phyloP scores from a whole-genome alignment of 2,888 invertebrate genomes.

The Tachina fera region DNA sequence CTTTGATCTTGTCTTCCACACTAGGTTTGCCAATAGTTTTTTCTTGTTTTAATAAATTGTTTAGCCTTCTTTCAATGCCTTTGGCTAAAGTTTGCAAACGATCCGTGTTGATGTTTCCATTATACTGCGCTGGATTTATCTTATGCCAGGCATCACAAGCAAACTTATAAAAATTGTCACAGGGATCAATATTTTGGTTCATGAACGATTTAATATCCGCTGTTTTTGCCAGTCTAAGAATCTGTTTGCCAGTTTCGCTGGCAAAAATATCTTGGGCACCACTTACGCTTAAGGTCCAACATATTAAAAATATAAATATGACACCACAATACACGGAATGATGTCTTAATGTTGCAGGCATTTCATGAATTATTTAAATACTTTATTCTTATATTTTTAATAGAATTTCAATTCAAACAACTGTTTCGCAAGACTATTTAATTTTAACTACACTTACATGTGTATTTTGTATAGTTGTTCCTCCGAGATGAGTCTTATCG shows the following conservation, averaged over 20 bases:
- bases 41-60: constrained; percentile 68
- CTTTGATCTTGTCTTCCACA: constrained; percentile 75
- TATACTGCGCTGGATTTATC: constrained; percentile 77
- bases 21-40: constrained; percentile 4
- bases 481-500: constrained; percentile 47
- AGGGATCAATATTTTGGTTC: constrained; percentile 88
- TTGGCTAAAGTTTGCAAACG: constrained; percentile 74
- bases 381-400: neutral
- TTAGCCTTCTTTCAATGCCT: constrained; percentile 75
- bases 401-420: constrained; percentile 15
- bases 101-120: constrained; percentile 73
- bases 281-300: neutral
- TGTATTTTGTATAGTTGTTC: neutral
- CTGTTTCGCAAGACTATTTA: constrained; percentile 46
- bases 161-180: constrained; percentile 92
- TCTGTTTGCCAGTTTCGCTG: constrained; percentile 79
- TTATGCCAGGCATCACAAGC: constrained; percentile 92
- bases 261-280: constrained; percentile 68
- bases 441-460: constrained; percentile 24
- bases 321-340: constrained; percentile 2
- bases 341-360: constrained; percentile 36
- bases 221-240: constrained; percentile 86
- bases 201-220: constrained; percentile 89
- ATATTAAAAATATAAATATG: constrained; percentile 21
- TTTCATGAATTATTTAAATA: constrained; percentile 12